phyloP scores from a whole-genome alignment of 1,140 invertebrate species.

The Ips nitidus region DNA sequence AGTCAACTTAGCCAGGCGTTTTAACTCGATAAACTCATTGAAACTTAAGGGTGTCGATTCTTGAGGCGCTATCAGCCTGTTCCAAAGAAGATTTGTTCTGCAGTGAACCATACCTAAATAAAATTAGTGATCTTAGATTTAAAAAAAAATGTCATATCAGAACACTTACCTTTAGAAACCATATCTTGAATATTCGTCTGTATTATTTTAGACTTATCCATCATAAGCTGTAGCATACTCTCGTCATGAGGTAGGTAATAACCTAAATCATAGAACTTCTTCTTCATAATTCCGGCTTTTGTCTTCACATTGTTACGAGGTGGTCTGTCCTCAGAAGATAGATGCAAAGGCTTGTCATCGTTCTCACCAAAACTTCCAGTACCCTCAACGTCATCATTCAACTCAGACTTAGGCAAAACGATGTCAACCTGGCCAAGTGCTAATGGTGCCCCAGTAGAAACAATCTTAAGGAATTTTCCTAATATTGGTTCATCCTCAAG shows the following conservation, averaged over 20 bases:
- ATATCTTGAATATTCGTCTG: constrained; percentile 64
- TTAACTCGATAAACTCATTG: constrained; percentile 67
- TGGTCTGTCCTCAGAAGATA: constrained; percentile 26
- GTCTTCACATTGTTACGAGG: constrained; percentile 37
- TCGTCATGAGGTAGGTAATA: constrained; percentile 77
- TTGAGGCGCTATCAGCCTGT: constrained; percentile 59
- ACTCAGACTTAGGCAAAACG: constrained; percentile 28
- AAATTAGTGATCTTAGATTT: not conserved
- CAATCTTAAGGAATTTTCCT: constrained; percentile 67
- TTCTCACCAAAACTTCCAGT: constrained; percentile 13
- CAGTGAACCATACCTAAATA: constrained; percentile 61
- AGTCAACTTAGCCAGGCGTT: constrained; percentile 61
- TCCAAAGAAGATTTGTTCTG: constrained; percentile 72
- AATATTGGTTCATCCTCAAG: constrained; percentile 63
- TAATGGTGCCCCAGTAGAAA: constrained; percentile 38
- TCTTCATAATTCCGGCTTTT: constrained; percentile 55
- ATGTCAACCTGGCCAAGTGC: constrained; percentile 30
- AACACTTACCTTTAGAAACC: constrained; percentile 61
- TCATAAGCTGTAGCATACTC: constrained; percentile 69
- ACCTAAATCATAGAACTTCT: constrained; percentile 72
- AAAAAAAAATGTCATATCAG: constrained; percentile 4
- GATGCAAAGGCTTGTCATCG: constrained; percentile 33
- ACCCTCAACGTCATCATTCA: constrained; percentile 11
- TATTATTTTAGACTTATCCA: constrained; percentile 62
- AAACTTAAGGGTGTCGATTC: constrained; percentile 58